phyloP scores from a whole-genome alignment of 2,113 vertebrate genomes.

The Callocephalon fimbriatum region DNA sequence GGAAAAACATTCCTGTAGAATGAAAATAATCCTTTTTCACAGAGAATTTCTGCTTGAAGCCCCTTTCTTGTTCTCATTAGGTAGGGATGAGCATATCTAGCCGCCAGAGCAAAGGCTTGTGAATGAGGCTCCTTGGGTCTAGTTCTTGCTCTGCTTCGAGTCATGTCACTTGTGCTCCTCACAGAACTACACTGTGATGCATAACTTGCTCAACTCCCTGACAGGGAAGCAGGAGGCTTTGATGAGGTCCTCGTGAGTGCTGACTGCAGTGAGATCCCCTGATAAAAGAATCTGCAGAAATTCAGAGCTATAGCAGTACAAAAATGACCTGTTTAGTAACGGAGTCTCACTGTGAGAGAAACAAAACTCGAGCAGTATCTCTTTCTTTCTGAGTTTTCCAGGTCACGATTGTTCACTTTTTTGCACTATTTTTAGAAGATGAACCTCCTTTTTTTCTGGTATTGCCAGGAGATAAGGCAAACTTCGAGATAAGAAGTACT shows the following conservation, averaged over 20 bases:
- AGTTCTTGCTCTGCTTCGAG: background rate
- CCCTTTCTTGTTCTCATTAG: background rate
- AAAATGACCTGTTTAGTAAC: background rate
- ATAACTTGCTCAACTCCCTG: background rate
- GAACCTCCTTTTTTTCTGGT: background rate
- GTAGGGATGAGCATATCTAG: background rate
- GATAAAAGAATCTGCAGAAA: background rate
- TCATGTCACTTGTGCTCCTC: background rate
- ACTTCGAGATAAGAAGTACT: background rate
- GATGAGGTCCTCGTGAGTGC: background rate
- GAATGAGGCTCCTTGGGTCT: background rate
- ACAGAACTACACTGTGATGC: background rate
- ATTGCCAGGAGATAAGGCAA: background rate
- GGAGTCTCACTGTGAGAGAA: background rate
- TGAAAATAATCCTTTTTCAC: background rate
- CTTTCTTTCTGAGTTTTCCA: background rate
- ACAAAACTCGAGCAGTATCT: background rate
- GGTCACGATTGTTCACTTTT: background rate
- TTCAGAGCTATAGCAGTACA: background rate
- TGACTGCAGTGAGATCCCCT: background rate
- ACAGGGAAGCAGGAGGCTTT: background rate
- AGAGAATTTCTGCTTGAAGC: background rate
- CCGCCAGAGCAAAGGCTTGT: background rate
- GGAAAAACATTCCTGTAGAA: background rate
- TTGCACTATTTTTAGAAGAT: background rate